Percentiles rank a stretch among this genome's conserved stretches.
Evolutionary conservation across 2,888 invertebrate genomes (phyloP).

Genomic region (Neria commutata): DNA sequence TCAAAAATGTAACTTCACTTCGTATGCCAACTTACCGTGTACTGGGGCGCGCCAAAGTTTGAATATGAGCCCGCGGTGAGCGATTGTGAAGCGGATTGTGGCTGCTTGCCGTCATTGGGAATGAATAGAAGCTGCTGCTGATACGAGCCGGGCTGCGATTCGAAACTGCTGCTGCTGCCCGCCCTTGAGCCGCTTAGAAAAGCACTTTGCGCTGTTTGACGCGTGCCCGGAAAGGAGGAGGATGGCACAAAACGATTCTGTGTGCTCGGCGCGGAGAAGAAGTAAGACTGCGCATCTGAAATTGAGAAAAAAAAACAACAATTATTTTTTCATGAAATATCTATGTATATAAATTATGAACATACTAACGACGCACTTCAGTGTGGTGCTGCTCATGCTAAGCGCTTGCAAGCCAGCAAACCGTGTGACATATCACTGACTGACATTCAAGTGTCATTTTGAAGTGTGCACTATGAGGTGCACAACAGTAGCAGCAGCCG

Average conservation of each 20-base stretch:
- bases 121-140: constrained; percentile 59
- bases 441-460: too few relatives aligned
- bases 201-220: constrained; percentile 27
- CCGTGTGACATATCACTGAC: too few relatives aligned
- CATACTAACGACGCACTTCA: too few relatives aligned
- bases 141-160: constrained; percentile 51
- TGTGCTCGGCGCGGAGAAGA: constrained; percentile 48
- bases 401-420: too few relatives aligned
- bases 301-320: constrained; percentile 31
- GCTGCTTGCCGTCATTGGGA: constrained; percentile 46
- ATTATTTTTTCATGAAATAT: constrained; percentile 5
- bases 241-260: constrained; percentile 62
- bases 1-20: too few relatives aligned
- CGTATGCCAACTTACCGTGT: constrained; percentile 45
- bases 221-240: constrained; percentile 43
- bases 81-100: constrained; percentile 29
- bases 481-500: too few relatives aligned
- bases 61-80: constrained; percentile 39
- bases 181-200: constrained; percentile 28
- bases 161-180: constrained; percentile 31
- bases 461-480: too few relatives aligned
- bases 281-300: constrained; percentile 57
- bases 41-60: constrained; percentile 45
- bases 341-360: neutral
- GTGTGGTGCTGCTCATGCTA: too few relatives aligned